These are phyloP conservation scores for Zaprionus camerounensis DNA, from an alignment of 1,140 invertebrate species.

Conservation along the genomic window DNA sequence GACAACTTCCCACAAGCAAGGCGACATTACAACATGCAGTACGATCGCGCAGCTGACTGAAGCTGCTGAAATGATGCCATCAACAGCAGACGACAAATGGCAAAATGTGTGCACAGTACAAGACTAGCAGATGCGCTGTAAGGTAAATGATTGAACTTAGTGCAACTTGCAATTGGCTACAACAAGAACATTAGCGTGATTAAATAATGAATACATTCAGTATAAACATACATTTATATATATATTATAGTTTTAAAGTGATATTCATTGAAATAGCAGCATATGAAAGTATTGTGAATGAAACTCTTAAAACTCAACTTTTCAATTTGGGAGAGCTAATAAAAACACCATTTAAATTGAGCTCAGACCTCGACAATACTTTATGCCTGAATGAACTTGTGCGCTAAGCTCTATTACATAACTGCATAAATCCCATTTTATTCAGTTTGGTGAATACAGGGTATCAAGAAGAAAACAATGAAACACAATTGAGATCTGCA, in stretches of 20 bases:
- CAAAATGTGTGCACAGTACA: neutral
- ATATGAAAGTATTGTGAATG: no score
- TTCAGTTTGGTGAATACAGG: neutral
- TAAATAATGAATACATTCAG: neutral
- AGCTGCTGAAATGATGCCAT: slow-evolving; percentile 77
- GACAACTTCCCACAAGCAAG: slow-evolving; percentile 63
- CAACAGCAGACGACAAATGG: slow-evolving; percentile 54
- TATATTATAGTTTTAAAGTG: no score
- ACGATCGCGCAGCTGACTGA: slow-evolving; percentile 45
- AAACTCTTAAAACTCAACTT: no score
- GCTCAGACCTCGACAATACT: neutral
- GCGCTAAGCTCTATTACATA: neutral
- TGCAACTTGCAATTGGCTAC: neutral
- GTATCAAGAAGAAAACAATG: slow-evolving; percentile 26
- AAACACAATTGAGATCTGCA: slow-evolving; percentile 40
- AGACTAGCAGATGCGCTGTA: slow-evolving; percentile 9
- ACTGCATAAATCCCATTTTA: neutral
- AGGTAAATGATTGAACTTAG: neutral
- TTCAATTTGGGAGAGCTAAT: neutral
- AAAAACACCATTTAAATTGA: neutral
- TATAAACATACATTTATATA: neutral
- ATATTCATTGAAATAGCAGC: no score
- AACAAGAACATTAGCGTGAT: neutral
- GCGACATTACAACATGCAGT: slow-evolving; percentile 59
- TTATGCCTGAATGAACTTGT: neutral